phyloP scores from a whole-genome alignment of 2,797 vertebrate species.

The Limosa lapponica region DNA sequence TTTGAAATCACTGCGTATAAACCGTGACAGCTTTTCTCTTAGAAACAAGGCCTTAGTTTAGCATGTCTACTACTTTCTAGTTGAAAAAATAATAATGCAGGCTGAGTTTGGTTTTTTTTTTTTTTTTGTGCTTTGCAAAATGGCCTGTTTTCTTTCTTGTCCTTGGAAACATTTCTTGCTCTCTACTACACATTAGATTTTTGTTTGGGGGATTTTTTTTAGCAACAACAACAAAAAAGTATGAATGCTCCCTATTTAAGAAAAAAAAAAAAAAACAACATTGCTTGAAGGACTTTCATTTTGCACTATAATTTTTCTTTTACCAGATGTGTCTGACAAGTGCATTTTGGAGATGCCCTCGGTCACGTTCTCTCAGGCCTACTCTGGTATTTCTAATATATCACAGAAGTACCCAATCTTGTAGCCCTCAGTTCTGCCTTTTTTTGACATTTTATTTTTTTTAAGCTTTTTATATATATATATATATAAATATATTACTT shows the following conservation, averaged over 20 bases:
- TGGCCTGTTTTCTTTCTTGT: slow-evolving; percentile 16
- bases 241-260: slow-evolving; percentile 58
- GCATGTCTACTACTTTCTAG: not conserved
- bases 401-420: slow-evolving; percentile 86
- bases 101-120: slow-evolving; percentile 38
- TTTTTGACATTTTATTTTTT: slow-evolving; percentile 88
- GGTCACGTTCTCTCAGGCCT: slow-evolving; percentile 86
- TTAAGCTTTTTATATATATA: slow-evolving; percentile 83
- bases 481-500: slow-evolving; percentile 86
- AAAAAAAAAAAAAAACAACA: not conserved
- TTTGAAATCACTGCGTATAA: slow-evolving; percentile 3
- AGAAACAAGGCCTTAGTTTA: slow-evolving; percentile 55
- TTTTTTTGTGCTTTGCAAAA: slow-evolving; percentile 58
- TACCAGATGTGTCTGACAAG: slow-evolving; percentile 84
- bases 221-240: not conserved
- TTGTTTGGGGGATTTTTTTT: slow-evolving; percentile 45
- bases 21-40: slow-evolving; percentile 34
- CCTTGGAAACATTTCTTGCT: slow-evolving; percentile 60
- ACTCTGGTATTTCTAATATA: slow-evolving; percentile 88
- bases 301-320: slow-evolving; percentile 85
- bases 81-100: slow-evolving; percentile 55
- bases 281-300: slow-evolving; percentile 82
- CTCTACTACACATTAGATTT: slow-evolving; percentile 1
- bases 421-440: slow-evolving; percentile 87
- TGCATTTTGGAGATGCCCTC: slow-evolving; percentile 82